Conservation (phyloP, 2,113 vertebrate genomes). For the Clarias macrocephalus region DNA sequence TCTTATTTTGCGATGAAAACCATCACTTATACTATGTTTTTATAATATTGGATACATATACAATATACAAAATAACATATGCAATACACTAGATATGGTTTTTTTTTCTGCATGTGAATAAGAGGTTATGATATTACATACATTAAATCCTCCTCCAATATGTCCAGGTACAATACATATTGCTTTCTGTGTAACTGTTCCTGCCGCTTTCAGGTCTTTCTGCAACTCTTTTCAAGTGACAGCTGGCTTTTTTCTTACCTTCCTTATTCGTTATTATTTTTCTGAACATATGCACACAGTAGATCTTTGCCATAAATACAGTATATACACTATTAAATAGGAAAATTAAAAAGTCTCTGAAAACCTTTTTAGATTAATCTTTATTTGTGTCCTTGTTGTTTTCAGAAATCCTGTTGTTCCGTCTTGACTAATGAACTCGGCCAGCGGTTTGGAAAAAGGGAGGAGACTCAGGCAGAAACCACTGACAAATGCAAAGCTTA, state of each 20-base stretch:
- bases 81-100: not conserved
- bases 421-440: slow-evolving; percentile 79
- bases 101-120: not conserved
- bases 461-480: slow-evolving; percentile 62
- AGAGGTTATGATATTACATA: not conserved
- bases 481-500: slow-evolving; percentile 78
- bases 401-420: slow-evolving; percentile 84
- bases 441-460: slow-evolving; percentile 70
- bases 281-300: too few relatives aligned
- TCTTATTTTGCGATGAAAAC: too few relatives aligned
- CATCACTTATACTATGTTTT: not conserved
- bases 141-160: not conserved
- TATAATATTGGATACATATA: too few relatives aligned
- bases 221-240: not conserved
- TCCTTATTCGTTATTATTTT: not conserved
- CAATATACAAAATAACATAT: too few relatives aligned
- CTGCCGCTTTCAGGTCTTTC: not conserved
- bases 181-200: not conserved
- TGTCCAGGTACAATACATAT: not conserved
- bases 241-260: not conserved
- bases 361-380: not conserved
- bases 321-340: too few relatives aligned
- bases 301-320: too few relatives aligned
- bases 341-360: too few relatives aligned
- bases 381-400: not conserved